Base-by-base conservation (phyloP, 1,140 invertebrate genomes). In the Tetramorium parvispinum region DNA sequence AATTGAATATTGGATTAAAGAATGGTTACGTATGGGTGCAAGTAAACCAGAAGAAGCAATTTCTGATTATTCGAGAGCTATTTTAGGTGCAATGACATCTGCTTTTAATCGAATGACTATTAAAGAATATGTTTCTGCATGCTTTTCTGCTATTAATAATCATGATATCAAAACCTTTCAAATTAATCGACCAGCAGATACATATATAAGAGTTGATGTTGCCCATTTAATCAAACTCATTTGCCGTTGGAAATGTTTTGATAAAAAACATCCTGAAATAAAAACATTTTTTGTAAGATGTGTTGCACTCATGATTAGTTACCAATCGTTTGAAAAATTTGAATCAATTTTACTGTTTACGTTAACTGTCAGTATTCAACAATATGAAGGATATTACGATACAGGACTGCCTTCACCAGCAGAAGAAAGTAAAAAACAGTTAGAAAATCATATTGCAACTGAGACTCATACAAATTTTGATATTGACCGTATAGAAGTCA, bases 1-100 rank as follows among this genome's bases (percentile, higher is more conserved):
- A 1, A 68, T 68, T 46, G 71, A 75, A 75, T 55, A 75, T 55
- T 75, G 71, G 16, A 51, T 75, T 53, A 75, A 75, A 24, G 53
- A 75, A 51, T 75, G 49, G 71, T 32, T 75, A 53, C 46, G 71
- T 53, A 32, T 32, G 32, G 21, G 24, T 75, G 49, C 71, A 75
- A 51, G 0, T 75, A 75, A 75, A 57, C 71, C 46, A 32, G 53
- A 75, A 75, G 53, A 75, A 32, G 49, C 49, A 75, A 32, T 75
- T 53, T 75, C 46, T 32, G 71, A 75, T 57, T 75, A 75, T 75
- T 75, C 49, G 7, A 75, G 32, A 75, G 71, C 49, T 53, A 1
- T 75, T n/a, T 57, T 75, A 75, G 46, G 46, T 53, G 71, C 71
- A 32, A 32, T 75, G 53, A 53, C 24, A 51, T 75, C 53, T 18